A percentile compares a stretch with the other conserved stretches of the same genome.
These are phyloP conservation scores for Latrodectus elegans DNA, from an alignment of 2,888 invertebrate species.

Conservation along the genomic window DNA sequence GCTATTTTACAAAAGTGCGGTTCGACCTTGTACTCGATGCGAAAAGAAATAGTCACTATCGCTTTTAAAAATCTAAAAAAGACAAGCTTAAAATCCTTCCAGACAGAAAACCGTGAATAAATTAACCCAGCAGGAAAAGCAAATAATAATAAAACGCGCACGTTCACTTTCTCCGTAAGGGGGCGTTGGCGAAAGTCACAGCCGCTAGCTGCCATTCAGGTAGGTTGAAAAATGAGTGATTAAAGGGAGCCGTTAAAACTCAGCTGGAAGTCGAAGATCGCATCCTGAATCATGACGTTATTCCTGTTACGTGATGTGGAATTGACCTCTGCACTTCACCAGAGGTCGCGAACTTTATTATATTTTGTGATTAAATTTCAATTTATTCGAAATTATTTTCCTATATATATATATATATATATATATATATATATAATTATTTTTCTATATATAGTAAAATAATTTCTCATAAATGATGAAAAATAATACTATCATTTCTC, in stretches of 20 bases:
- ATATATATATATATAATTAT: no score
- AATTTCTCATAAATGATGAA: no score
- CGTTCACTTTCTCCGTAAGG: constrained; percentile 1
- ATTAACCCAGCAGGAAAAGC: not conserved
- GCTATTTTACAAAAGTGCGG: not conserved
- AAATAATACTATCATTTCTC: no score
- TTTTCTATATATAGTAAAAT: no score
- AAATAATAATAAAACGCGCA: not conserved
- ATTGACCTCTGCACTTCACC: not conserved
- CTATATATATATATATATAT: no score
- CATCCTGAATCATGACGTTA: not conserved
- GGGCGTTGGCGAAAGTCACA: not conserved
- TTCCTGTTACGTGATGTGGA: not conserved
- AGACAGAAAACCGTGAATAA: not conserved
- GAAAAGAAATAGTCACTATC: not conserved
- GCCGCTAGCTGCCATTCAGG: constrained; percentile 1
- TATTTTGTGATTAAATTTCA: no score
- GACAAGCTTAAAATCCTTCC: not conserved
- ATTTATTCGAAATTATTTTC: no score
- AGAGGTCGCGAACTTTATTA: not conserved
- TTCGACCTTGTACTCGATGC: not conserved
- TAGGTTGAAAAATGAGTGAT: constrained; percentile 1
- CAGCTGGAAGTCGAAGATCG: not conserved
- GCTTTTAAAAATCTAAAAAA: constrained; percentile 1
- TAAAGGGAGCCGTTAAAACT: constrained; percentile 1